Base-by-base conservation (phyloP, 2,113 vertebrate genomes). In the Oxyruncus cristatus region DNA sequence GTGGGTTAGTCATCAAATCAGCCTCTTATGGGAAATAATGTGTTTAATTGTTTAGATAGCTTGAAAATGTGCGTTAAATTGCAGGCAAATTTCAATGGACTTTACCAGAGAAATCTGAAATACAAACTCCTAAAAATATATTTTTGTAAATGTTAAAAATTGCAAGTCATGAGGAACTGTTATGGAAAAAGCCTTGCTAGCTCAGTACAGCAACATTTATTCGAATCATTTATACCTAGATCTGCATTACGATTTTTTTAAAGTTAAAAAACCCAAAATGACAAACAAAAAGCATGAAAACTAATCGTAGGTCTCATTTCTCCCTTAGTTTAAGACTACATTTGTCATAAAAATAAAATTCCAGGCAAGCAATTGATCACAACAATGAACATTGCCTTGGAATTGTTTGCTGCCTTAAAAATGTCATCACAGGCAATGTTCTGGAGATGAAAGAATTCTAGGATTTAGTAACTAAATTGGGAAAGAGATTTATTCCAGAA, bases 401-500 rank as follows among this genome's bases (percentile, higher is more conserved):
- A 85, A 65, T 75, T 71, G 59, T 59, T 46, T 71, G 6, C 83
- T 56, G 74, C 86, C 92, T 93, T 46, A 70, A 95, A 93, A 42
- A 79, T 88, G 90, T 94, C 73, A 91, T 68, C 56, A 47, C 46
- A 67, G 70, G 63, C 27, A 61, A 66, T 33, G 33, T 56, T 62
- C 46, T 65, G 33, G 47, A 95, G 58, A 89, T 16, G n/a, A 73
- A 81, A 94, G 46, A 35, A 87, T 96, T 92, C 56, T 50, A 72
- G 89, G 93, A 88, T 82, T 86, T 94, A 92, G 19, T 77, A 92
- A 74, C 65, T 91, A 95, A 96, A 84, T 89, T 80, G 62, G 41
- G 41, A 27, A 65, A 91, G 89, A 88, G 59, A 73, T 50, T 76
- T 46, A 46, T 88, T 92, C 62, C 47, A 65, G 79, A 79, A 66